Evolutionary conservation across 2,888 invertebrate species (phyloP).

Genomic region (Pseudeuparius sepicola): DNA sequence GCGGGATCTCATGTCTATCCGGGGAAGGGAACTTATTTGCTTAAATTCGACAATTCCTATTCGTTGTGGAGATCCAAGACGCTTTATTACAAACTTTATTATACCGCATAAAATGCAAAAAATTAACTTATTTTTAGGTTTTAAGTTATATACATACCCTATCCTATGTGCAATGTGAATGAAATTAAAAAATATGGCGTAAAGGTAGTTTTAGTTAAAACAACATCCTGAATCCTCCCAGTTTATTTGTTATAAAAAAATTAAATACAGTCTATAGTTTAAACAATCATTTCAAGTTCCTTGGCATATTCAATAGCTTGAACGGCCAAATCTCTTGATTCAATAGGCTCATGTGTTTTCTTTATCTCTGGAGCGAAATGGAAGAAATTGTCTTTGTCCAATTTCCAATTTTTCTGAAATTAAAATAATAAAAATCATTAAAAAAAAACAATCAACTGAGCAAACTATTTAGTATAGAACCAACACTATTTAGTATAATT

Average conservation of each 20-base stretch:
- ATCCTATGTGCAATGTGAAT: too few species aligned
- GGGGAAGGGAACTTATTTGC: conserved; percentile 91
- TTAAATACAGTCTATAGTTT: conserved; percentile 36
- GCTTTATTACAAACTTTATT: conserved; percentile 96
- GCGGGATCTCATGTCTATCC: conserved; percentile 97
- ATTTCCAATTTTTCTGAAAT: conserved; percentile 62
- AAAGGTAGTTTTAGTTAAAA: too few species aligned
- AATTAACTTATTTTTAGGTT: neutral
- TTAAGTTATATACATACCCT: neutral
- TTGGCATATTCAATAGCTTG: conserved; percentile 95
- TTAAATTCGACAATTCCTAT: conserved; percentile 99
- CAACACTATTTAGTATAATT: too few species aligned
- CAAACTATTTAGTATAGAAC: too few species aligned
- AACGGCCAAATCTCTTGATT: conserved; percentile 82
- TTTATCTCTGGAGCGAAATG: conserved; percentile 71
- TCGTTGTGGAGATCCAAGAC: conserved; percentile 99
- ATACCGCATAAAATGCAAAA: conserved; percentile 54
- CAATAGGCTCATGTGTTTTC: conserved; percentile 67
- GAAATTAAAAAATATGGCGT: too few species aligned
- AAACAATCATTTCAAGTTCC: conserved; percentile 99
- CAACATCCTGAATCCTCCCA: too few species aligned
- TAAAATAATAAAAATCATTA: conserved; percentile 8
- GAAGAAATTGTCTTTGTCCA: conserved; percentile 68
- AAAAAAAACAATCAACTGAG: conserved; percentile 1
- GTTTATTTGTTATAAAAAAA: conserved; percentile 12